Base-by-base conservation (phyloP, 2,113 vertebrate genomes). In the Tichodroma muraria region DNA sequence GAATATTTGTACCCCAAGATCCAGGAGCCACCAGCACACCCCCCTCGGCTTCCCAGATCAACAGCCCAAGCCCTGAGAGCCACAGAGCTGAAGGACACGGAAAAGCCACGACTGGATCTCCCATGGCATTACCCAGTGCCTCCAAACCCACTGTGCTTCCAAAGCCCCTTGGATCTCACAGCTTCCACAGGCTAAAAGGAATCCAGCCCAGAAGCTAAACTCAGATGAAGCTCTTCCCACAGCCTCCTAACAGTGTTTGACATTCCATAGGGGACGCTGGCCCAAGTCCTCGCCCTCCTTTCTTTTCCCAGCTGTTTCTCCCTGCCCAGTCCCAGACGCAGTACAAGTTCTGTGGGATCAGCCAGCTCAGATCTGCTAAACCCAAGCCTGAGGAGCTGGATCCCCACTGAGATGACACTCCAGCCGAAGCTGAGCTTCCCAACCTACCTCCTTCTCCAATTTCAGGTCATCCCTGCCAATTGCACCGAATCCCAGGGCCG, bases 61-160 rank as follows among this genome's bases (percentile, higher is more conserved):
- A 44, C 4, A 59, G 37, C 14, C 37, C 49, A 31, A 16, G 11
- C 25, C 28, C 21, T 15, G 64, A 49, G 19, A 69, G 71, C 54
- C 83, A 35, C 61, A 45, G 27, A 65, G n/a, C 19, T 0, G 0
- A 50, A 63, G 37, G 31, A 37, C 2, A 11, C 0, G 0, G 31
- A 18, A 63, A 47, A 83, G 45, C n/a, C 23, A 10, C 42, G 45
- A 20, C 5, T 2, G 4, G 24, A 57, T 31, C 44, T 64, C 40
- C 50, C 28, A 7, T 1, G 21, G 45, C 37, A 75, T 27, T 6
- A 0, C 25, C 47, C 38, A 13, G 38, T 13, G 15, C 57, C 57
- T 79, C 28, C 75, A 64, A 88, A 52, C 15, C 23, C 35, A 13
- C 69, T 5, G 30, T 18, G n/a, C 52, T 65, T 38, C 65, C 20